Evolutionary conservation across 2,797 vertebrate genomes (phyloP).

Genomic region (Austrolebias charrua): DNA sequence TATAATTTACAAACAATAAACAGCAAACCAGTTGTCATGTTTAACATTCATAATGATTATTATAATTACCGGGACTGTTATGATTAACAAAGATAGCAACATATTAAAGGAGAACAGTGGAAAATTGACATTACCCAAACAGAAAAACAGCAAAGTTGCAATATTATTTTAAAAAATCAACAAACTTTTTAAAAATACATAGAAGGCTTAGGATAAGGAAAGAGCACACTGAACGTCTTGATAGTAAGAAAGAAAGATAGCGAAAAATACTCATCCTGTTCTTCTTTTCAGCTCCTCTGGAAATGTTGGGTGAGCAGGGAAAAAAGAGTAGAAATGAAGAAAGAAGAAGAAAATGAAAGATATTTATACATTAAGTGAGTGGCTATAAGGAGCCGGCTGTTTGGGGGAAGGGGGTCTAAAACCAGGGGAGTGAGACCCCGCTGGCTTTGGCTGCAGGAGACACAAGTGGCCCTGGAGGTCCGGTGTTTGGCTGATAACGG

Average conservation of each 20-base stretch:
- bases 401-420: conserved; percentile 66
- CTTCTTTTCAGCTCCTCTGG: conserved; percentile 24
- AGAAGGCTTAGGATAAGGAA: conserved; percentile 16
- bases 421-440: conserved; percentile 67
- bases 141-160: conserved; percentile 30
- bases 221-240: conserved; percentile 30
- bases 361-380: conserved; percentile 51
- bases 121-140: conserved; percentile 21
- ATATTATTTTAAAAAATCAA: conserved; percentile 4
- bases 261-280: conserved; percentile 71
- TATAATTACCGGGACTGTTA: conserved; percentile 28
- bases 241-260: conserved; percentile 29
- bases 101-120: conserved; percentile 34
- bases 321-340: conserved; percentile 34
- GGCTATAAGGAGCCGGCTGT: conserved; percentile 58
- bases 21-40: conserved; percentile 30
- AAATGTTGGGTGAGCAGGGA: conserved; percentile 34
- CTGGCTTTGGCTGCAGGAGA: conserved; percentile 70
- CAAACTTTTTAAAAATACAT: conserved; percentile 14
- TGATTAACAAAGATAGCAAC: conserved; percentile 34
- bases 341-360: conserved; percentile 43
- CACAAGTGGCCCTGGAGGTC: conserved; percentile 71
- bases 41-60: conserved; percentile 45
- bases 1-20: conserved; percentile 38
- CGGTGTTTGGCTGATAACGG: conserved; percentile 70